Base-by-base conservation (phyloP, 2,113 vertebrate genomes). In the Barnardius zonarius region DNA sequence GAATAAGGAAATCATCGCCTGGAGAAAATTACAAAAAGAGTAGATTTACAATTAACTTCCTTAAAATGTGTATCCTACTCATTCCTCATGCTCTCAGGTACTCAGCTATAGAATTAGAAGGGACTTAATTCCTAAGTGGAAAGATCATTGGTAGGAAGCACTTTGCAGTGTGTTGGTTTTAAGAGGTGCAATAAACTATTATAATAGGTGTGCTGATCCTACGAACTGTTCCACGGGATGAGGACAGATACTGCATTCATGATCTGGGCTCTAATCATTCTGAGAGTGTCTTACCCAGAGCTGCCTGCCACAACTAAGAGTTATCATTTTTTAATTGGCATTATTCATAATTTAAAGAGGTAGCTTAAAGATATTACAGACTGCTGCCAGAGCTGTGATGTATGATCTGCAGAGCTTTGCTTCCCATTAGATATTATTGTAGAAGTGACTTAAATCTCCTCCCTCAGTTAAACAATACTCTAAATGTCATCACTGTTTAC, bases 401-500 rank as follows among this genome's bases (percentile, higher is more conserved):
- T 41, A n/a, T 0, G 1, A 70, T 44, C 61, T 92, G 72, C 88
- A 81, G 83, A 84, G 82, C 17, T 83, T 87, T 94, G 44, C 62
- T 87, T 54, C 78, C 37, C 4, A 0, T 43, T 79, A 86, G 86
- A 88, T 23, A 33, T 33, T 86, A 39, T 84, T 92, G 72, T 72
- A 79, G 70, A 62, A 68, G 72, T 86, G 80, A 78, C 83, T 90
- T 85, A 59, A 66, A 82, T 90, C 89, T 90, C 70, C 83, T 94
- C 62, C 95, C 91, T 90, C 39, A 11, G 68, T 92, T 95, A 97
- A 90, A 80, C 63, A 33, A 86, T 74, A 83, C 68, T 96, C 57
- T 81, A 91, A 97, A 97, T 96, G 87, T 91, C 93, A 94, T 90
- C 88, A 10, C 94, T 95, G 93, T 95, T 95, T 95, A 70, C 75